phyloP scores from a whole-genome alignment of 2,888 invertebrate genomes.

The Urechis unicinctus region DNA sequence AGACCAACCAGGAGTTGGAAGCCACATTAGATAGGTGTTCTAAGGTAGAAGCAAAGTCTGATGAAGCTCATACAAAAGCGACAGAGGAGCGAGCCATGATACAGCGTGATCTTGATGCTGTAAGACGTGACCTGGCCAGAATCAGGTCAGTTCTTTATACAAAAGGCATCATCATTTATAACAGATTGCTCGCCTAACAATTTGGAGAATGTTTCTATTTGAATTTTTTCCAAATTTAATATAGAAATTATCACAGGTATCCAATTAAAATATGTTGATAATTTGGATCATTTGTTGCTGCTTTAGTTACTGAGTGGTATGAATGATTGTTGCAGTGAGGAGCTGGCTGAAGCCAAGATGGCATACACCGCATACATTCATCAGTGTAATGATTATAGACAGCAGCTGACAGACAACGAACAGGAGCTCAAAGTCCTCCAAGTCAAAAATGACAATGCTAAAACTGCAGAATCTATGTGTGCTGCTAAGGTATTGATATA shows the following conservation, averaged over 20 bases:
- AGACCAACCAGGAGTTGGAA: slow-evolving; percentile 44
- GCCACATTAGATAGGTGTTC: slow-evolving; percentile 32
- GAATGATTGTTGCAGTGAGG: slow-evolving; percentile 33
- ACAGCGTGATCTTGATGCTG: slow-evolving; percentile 37
- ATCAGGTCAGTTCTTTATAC: slow-evolving; percentile 42
- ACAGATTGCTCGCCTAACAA: too few species aligned
- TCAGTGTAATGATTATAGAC: slow-evolving; percentile 32
- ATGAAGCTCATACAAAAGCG: slow-evolving; percentile 39
- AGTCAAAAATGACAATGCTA: slow-evolving; percentile 39
- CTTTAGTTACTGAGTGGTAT: neutral
- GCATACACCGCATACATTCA: slow-evolving; percentile 37
- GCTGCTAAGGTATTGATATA: slow-evolving; percentile 19
- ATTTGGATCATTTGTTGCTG: neutral
- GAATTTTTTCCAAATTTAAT: too few species aligned
- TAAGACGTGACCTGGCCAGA: slow-evolving; percentile 31
- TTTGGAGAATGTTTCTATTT: too few species aligned
- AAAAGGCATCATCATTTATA: too few species aligned
- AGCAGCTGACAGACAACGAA: slow-evolving; percentile 35
- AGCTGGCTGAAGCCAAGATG: slow-evolving; percentile 38
- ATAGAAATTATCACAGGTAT: too few species aligned
- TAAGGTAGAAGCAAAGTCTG: slow-evolving; percentile 38
- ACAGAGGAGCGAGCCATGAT: slow-evolving; percentile 40
- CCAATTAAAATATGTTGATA: too few species aligned
- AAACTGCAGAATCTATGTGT: slow-evolving; percentile 36
- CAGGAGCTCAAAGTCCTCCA: slow-evolving; percentile 37